Evolutionary conservation across 2,113 vertebrate genomes (phyloP).

Genomic region (Callospermophilus lateralis): DNA sequence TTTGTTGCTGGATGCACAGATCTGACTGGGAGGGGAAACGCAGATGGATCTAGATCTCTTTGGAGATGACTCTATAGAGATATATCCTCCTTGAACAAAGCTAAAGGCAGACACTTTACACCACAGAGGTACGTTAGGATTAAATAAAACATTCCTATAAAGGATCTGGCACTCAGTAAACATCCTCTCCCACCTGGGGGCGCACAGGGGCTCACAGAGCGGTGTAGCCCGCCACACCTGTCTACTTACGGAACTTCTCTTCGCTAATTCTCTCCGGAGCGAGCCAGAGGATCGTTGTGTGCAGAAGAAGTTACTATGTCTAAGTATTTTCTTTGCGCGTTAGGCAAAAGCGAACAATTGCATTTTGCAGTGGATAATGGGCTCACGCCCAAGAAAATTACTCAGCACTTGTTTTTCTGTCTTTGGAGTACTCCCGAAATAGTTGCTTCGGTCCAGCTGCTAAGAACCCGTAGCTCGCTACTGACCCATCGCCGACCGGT

Average conservation of each 20-base stretch:
- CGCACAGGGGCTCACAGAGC: not conserved
- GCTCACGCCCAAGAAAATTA: slow-evolving; percentile 10
- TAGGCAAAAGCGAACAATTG: not conserved
- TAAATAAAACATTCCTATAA: not conserved
- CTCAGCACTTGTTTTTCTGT: slow-evolving; percentile 17
- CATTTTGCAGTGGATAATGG: not conserved
- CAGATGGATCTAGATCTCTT: not conserved
- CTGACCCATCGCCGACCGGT: not conserved
- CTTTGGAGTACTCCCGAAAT: not conserved
- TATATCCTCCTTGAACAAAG: not conserved
- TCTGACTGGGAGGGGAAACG: not conserved
- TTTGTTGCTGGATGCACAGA: not conserved
- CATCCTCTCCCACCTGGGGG: not conserved
- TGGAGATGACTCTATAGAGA: not conserved
- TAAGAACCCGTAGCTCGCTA: not conserved
- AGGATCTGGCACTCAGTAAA: not conserved
- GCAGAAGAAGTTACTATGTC: not conserved
- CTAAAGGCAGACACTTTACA: not conserved
- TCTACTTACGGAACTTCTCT: accelerated
- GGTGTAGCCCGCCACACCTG: not conserved
- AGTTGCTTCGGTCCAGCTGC: not conserved
- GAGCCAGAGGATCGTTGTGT: not conserved
- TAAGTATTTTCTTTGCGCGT: not conserved
- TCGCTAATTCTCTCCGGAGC: not conserved
- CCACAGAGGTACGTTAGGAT: not conserved